A percentile compares a stretch with the other conserved stretches of the same genome.
Evolutionary conservation across 35 echinoderm and acorn worm species (phyloP).

Genomic region (Heliocidaris erythrogramma): DNA sequence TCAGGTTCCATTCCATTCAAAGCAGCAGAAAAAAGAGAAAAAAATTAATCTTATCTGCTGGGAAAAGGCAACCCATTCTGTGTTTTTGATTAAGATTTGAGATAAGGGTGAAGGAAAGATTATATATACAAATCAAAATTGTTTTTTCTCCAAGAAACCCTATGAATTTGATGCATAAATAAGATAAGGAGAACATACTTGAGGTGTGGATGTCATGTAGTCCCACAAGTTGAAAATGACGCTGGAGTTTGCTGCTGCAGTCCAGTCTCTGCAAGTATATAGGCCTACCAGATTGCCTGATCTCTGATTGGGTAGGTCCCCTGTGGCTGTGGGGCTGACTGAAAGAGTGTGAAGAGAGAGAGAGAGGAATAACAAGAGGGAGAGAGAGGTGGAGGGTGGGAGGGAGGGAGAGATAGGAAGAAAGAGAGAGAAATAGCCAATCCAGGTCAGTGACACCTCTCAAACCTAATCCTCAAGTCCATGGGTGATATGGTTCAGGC

Average conservation of each 20-base stretch:
- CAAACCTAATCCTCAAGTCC: background rate
- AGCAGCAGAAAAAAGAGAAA: background rate
- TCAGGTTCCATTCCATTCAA: background rate
- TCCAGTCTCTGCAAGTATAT: too few species aligned
- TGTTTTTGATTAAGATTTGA: background rate
- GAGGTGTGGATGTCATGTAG: background rate
- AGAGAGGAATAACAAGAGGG: too few species aligned
- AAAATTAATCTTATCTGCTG: background rate
- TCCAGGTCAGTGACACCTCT: slow-evolving; percentile 5
- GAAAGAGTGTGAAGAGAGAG: background rate
- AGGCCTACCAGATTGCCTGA: background rate
- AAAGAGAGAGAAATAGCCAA: background rate
- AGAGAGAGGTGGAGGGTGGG: background rate
- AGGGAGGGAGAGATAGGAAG: background rate
- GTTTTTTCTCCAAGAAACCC: background rate
- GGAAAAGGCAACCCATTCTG: background rate
- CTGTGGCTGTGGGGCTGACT: background rate
- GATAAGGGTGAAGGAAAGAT: background rate
- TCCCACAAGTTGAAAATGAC: background rate
- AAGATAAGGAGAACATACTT: background rate
- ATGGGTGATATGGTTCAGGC: background rate
- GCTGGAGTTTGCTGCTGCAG: background rate
- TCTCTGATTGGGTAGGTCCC: background rate
- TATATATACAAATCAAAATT: background rate
- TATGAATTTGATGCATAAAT: background rate